A percentile compares a stretch with the other conserved stretches of the same genome.
Evolutionary conservation across 1,140 invertebrate species (phyloP).

Genomic region (Ceratosolen fusciceps): DNA sequence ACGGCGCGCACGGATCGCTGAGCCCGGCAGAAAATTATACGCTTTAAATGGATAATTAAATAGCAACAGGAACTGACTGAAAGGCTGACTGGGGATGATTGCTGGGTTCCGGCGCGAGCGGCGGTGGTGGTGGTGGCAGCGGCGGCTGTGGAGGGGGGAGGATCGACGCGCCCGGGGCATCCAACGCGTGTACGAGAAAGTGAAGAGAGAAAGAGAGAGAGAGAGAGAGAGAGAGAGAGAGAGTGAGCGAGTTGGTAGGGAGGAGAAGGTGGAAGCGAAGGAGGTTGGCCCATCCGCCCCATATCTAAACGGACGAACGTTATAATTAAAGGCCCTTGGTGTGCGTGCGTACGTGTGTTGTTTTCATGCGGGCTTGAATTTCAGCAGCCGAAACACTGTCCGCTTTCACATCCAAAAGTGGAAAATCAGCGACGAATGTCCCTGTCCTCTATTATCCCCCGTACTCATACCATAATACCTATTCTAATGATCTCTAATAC

Average conservation of each 20-base stretch:
- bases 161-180: slow-evolving; percentile 66
- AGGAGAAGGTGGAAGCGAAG: slow-evolving; percentile 55
- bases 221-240: slow-evolving; percentile 9
- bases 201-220: slow-evolving; percentile 7
- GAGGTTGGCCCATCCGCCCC: slow-evolving; percentile 64
- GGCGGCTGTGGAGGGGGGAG: slow-evolving; percentile 43
- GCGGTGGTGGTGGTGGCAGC: too few species aligned
- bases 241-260: not conserved
- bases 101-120: slow-evolving; percentile 67
- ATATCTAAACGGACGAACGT: slow-evolving; percentile 67
- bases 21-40: slow-evolving; percentile 70
- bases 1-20: slow-evolving; percentile 56
- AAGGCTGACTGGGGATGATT: slow-evolving; percentile 72
- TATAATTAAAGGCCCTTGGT: slow-evolving; percentile 70
- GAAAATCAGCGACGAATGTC: slow-evolving; percentile 34
- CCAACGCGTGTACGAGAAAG: slow-evolving; percentile 34
- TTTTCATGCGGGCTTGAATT: slow-evolving; percentile 12
- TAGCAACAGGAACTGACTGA: slow-evolving; percentile 72
- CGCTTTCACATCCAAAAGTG: slow-evolving; percentile 1
- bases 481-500: slow-evolving; percentile 9
- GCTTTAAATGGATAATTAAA: slow-evolving; percentile 74
- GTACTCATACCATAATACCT: too few species aligned
- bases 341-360: not conserved
- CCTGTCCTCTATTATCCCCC: not conserved
- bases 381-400: not conserved